A percentile compares a stretch with the other conserved stretches of the same genome.
These are phyloP conservation scores for Cephalopterus ornatus DNA, from an alignment of 2,113 vertebrate species.

Conservation along the genomic window DNA sequence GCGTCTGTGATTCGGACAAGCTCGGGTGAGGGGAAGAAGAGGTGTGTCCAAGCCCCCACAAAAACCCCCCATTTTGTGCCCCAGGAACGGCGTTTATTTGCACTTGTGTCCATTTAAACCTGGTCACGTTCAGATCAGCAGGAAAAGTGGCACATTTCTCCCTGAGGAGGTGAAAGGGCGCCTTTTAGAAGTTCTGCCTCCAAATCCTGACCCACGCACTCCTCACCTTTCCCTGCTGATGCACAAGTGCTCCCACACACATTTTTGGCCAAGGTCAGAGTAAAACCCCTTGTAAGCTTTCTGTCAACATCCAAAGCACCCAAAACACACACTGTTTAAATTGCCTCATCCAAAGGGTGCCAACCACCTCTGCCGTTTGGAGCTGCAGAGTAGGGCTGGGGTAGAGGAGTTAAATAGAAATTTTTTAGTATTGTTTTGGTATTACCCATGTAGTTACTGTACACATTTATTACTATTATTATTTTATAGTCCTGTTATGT, in stretches of 20 bases:
- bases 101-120: not conserved
- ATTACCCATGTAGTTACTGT: not conserved
- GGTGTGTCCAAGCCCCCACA: not conserved
- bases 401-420: not conserved
- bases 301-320: not conserved
- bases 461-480: not conserved
- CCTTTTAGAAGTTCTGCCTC: not conserved
- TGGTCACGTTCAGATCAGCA: not conserved
- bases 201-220: not conserved
- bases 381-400: not conserved
- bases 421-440: not conserved
- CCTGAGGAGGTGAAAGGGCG: not conserved
- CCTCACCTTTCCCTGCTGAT: not conserved
- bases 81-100: not conserved
- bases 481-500: not conserved
- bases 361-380: not conserved
- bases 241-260: not conserved
- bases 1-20: not conserved
- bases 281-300: not conserved
- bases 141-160: not conserved
- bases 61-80: not conserved
- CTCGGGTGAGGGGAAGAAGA: not conserved
- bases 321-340: not conserved
- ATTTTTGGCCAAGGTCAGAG: not conserved
- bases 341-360: too few relatives aligned